Evolutionary conservation across 2,888 invertebrate species (phyloP).

Genomic region (Metellina segmentata): DNA sequence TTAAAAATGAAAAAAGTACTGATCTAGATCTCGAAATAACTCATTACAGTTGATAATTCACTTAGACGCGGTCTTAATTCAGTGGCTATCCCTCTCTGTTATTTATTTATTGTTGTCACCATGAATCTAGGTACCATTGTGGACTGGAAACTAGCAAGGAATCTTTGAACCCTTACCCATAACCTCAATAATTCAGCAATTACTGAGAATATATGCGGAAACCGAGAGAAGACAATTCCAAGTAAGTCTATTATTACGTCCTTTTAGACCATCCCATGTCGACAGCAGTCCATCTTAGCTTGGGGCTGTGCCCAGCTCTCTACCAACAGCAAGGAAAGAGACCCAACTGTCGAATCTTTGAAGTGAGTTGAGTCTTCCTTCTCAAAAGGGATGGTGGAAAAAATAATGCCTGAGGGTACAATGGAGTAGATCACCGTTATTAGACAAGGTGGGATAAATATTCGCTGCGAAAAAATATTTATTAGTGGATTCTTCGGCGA

Average conservation of each 20-base stretch:
- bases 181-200: conserved; percentile 6
- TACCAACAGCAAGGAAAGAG: background rate
- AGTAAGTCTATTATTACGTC: conserved; percentile 28
- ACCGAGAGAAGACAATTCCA: background rate
- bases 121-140: no score
- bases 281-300: background rate
- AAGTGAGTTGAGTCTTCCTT: background rate
- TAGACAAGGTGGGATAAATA: conserved; percentile 49
- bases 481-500: conserved; percentile 35
- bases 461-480: conserved; percentile 51
- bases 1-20: no score
- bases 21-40: no score
- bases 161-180: background rate
- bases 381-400: background rate
- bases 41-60: no score
- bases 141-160: no score
- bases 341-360: background rate
- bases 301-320: background rate
- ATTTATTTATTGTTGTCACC: no score
- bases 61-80: no score
- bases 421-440: conserved; percentile 55
- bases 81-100: no score
- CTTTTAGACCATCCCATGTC: background rate
- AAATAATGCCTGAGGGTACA: background rate
- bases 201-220: conserved; percentile 28